These are phyloP conservation scores for Nebria brevicollis DNA, from an alignment of 2,888 invertebrate species.

Conservation along the genomic window DNA sequence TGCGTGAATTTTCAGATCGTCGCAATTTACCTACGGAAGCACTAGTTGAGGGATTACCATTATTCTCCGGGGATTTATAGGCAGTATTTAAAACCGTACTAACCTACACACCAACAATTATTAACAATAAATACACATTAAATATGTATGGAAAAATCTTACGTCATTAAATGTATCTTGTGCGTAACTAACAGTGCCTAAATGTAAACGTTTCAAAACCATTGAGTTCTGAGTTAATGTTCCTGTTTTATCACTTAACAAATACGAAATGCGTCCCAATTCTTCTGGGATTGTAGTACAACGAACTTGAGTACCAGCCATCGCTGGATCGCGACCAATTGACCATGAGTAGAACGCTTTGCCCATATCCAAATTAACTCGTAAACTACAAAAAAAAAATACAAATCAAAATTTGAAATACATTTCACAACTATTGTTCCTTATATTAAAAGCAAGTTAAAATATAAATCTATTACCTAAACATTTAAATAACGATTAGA, in stretches of 20 bases:
- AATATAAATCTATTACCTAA: background rate
- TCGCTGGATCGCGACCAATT: slow-evolving; percentile 92
- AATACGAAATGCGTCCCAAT: slow-evolving; percentile 93
- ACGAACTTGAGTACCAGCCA: slow-evolving; percentile 93
- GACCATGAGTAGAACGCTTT: slow-evolving; percentile 98
- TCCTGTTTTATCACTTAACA: slow-evolving; percentile 98
- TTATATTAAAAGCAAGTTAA: background rate
- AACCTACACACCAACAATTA: slow-evolving; percentile 57
- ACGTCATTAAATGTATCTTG: slow-evolving; percentile 88
- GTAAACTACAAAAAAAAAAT: slow-evolving; percentile 71
- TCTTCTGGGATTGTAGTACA: slow-evolving; percentile 99
- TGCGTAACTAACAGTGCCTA: slow-evolving; percentile 93
- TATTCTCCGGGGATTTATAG: slow-evolving; percentile 55
- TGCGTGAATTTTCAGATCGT: slow-evolving; percentile 76
- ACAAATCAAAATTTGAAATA: background rate
- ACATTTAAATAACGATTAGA: background rate
- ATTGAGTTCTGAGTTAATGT: slow-evolving; percentile 99
- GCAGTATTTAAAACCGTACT: slow-evolving; percentile 63
- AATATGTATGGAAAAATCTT: slow-evolving; percentile 25
- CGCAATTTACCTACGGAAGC: slow-evolving; percentile 65
- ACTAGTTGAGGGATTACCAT: slow-evolving; percentile 50
- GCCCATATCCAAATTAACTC: slow-evolving; percentile 99
- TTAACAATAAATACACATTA: background rate
- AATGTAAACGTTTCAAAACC: slow-evolving; percentile 95
- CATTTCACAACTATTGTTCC: background rate